phyloP scores from a whole-genome alignment of 1,140 invertebrate genomes.

The Spodoptera frugiperda region DNA sequence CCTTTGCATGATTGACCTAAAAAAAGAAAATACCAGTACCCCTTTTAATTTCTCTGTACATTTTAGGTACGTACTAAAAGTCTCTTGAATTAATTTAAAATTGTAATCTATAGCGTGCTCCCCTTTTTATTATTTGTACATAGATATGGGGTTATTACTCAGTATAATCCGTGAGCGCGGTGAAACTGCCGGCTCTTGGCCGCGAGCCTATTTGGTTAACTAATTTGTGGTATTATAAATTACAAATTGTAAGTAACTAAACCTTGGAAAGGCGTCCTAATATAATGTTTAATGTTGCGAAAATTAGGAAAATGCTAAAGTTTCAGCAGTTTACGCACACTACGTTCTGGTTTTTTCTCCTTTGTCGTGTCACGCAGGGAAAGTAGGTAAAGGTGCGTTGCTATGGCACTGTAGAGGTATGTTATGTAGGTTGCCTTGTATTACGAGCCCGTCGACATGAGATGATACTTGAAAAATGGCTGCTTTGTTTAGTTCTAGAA shows the following conservation, averaged over 20 bases:
- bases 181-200: conserved; percentile 27
- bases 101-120: conserved; percentile 25
- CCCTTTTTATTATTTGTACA: conserved; percentile 39
- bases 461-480: conserved; percentile 21
- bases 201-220: conserved; percentile 38
- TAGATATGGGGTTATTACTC: conserved; percentile 31
- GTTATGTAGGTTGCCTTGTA: conserved; percentile 22
- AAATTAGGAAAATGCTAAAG: conserved; percentile 20
- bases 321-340: background rate
- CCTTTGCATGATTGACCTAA: conserved; percentile 22
- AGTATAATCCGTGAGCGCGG: conserved; percentile 34
- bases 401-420: background rate
- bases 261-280: conserved; percentile 32
- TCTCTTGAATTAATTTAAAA: conserved; percentile 30
- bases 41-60: conserved; percentile 24
- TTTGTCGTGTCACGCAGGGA: conserved; percentile 26
- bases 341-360: background rate
- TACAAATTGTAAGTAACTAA: conserved; percentile 37
- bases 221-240: conserved; percentile 40
- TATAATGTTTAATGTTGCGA: conserved; percentile 31
- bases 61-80: conserved; percentile 17
- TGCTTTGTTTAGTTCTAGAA: conserved; percentile 16
- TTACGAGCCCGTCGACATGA: conserved; percentile 17
- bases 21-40: conserved; percentile 5
- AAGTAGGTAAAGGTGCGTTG: conserved; percentile 12